Evolutionary conservation across 1,140 invertebrate species (phyloP).

Genomic region (Camponotus pennsylvanicus): DNA sequence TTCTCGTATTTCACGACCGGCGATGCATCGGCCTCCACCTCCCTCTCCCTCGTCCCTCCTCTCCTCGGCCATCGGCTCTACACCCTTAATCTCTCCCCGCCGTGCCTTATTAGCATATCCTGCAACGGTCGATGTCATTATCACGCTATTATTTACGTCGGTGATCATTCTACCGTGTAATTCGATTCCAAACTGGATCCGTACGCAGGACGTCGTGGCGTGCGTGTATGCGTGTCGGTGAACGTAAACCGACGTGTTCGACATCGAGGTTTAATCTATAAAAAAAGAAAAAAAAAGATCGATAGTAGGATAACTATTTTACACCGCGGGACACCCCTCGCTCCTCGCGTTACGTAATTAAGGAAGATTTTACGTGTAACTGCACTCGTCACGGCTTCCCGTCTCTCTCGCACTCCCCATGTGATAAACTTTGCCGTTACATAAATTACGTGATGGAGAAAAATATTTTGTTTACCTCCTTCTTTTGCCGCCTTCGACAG

Average conservation of each 20-base stretch:
- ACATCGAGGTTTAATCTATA: neutral
- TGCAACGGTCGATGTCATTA: slow-evolving; percentile 67
- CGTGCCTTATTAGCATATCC: slow-evolving; percentile 64
- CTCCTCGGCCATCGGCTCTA: neutral
- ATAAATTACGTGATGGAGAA: slow-evolving; percentile 7
- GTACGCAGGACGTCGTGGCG: slow-evolving; percentile 36
- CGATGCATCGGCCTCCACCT: slow-evolving; percentile 37
- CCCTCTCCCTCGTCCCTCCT: neutral
- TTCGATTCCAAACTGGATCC: slow-evolving; percentile 65
- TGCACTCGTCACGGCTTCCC: neutral
- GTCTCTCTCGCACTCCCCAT: neutral
- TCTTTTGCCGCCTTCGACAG: neutral
- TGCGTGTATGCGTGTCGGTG: slow-evolving; percentile 11
- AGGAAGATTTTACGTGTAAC: slow-evolving; percentile 36
- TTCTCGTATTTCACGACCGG: slow-evolving; percentile 43
- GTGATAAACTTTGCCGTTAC: slow-evolving; percentile 36
- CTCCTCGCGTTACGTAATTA: slow-evolving; percentile 34
- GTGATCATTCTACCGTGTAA: slow-evolving; percentile 65
- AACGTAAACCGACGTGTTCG: slow-evolving; percentile 28
- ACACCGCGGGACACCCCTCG: slow-evolving; percentile 15
- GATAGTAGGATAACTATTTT: slow-evolving; percentile 21
- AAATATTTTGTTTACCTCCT: neutral
- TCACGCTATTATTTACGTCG: slow-evolving; percentile 67
- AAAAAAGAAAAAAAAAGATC: neutral
- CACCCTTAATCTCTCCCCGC: slow-evolving; percentile 44